Conservation (phyloP, 1,140 invertebrate genomes). For the Leptinotarsa defecta region DNA sequence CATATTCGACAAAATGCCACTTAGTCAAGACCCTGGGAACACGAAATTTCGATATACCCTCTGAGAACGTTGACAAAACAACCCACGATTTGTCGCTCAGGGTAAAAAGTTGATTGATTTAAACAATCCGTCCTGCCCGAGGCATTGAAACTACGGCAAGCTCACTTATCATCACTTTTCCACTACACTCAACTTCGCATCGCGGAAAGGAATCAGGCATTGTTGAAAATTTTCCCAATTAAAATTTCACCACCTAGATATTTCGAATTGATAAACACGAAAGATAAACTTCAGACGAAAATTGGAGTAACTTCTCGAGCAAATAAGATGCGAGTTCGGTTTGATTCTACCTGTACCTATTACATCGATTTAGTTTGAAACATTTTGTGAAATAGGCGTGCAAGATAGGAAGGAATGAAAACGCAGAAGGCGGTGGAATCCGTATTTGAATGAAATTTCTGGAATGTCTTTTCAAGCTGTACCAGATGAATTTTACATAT, state of each 20-base stretch:
- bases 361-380: not conserved
- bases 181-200: slow-evolving; percentile 1
- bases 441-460: not conserved
- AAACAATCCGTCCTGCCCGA: slow-evolving; percentile 4
- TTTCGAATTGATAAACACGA: slow-evolving; percentile 2
- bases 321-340: not conserved
- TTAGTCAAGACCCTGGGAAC: too few species aligned
- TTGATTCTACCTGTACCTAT: not conserved
- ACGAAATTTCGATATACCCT: not conserved
- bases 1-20: too few species aligned
- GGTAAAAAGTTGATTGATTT: slow-evolving; percentile 3
- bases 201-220: slow-evolving; percentile 4
- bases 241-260: not conserved
- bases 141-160: slow-evolving; percentile 1
- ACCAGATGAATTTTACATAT: too few species aligned
- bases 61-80: not conserved
- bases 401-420: not conserved
- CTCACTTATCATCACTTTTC: slow-evolving; percentile 2
- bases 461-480: too few species aligned
- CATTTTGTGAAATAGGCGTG: not conserved
- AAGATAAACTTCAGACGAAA: slow-evolving; percentile 8
- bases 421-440: not conserved
- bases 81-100: not conserved
- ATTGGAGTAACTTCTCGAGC: not conserved
- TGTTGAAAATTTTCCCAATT: slow-evolving; percentile 6